phyloP scores from a whole-genome alignment of 2,797 vertebrate species.

The Eulemur rubriventer region DNA sequence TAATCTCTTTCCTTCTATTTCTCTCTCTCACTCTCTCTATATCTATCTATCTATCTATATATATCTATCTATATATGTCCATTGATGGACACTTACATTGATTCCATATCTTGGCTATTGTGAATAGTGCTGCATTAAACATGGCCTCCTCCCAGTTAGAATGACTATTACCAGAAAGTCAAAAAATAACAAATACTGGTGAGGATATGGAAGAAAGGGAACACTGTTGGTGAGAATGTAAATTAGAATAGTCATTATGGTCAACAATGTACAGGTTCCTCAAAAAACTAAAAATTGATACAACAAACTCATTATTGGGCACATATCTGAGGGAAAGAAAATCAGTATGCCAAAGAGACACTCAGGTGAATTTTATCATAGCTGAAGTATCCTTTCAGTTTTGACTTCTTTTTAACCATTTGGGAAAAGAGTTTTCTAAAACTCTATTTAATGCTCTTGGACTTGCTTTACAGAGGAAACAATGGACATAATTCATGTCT shows the following conservation, averaged over 20 bases:
- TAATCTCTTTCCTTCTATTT: neutral
- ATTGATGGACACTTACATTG: neutral
- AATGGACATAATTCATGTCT: neutral
- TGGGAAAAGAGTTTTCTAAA: neutral
- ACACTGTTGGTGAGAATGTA: neutral
- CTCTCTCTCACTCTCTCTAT: neutral
- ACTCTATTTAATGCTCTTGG: neutral
- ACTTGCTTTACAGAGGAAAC: neutral
- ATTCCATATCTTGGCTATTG: neutral
- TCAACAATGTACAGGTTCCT: neutral
- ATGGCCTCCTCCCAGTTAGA: neutral
- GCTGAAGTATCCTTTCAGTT: neutral
- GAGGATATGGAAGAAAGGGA: neutral
- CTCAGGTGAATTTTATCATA: neutral
- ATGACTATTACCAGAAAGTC: neutral
- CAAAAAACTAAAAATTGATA: neutral
- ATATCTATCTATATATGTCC: neutral
- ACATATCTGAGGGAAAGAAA: neutral
- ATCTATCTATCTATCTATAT: neutral
- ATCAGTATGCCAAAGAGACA: neutral
- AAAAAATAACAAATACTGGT: neutral
- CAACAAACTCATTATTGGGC: neutral
- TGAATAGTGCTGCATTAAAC: neutral
- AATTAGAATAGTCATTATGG: neutral
- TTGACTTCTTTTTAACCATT: conserved; percentile 24